phyloP scores from a whole-genome alignment of 2,888 invertebrate genomes.

The Himalopsyche japonica region DNA sequence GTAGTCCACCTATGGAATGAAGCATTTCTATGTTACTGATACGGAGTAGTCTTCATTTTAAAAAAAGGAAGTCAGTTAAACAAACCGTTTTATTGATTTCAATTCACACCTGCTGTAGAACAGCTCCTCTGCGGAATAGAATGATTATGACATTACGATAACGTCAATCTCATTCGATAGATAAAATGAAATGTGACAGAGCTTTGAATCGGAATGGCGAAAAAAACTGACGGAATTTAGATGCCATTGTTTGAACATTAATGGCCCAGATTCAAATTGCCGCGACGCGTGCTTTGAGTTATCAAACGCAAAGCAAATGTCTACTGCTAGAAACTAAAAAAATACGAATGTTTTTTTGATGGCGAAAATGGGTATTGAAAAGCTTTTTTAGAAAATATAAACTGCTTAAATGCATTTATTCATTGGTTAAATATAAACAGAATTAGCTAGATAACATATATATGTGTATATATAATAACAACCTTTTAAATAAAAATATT shows the following conservation, averaged over 20 bases:
- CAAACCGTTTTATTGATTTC: neutral
- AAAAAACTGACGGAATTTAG: slow-evolving; percentile 31
- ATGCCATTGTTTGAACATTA: slow-evolving; percentile 7
- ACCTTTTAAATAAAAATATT: too few relatives aligned
- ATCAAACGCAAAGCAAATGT: neutral
- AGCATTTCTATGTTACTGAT: too few relatives aligned
- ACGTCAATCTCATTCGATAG: neutral
- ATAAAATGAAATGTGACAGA: neutral
- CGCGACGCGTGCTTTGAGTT: neutral
- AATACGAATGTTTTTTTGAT: neutral
- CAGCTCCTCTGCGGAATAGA: neutral
- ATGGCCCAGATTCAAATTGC: slow-evolving; percentile 2
- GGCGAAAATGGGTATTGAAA: neutral
- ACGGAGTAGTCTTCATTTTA: neutral
- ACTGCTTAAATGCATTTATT: neutral
- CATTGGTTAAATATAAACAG: neutral
- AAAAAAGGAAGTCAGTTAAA: neutral
- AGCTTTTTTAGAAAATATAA: neutral
- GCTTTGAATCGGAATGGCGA: neutral
- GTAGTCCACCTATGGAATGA: too few relatives aligned
- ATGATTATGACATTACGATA: slow-evolving; percentile 29
- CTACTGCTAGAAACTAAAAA: neutral
- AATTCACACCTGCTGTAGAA: neutral
- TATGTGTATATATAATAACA: too few relatives aligned
- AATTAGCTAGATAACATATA: neutral